Base-by-base conservation (phyloP, 2,888 invertebrate genomes). In the Nomada flava region DNA sequence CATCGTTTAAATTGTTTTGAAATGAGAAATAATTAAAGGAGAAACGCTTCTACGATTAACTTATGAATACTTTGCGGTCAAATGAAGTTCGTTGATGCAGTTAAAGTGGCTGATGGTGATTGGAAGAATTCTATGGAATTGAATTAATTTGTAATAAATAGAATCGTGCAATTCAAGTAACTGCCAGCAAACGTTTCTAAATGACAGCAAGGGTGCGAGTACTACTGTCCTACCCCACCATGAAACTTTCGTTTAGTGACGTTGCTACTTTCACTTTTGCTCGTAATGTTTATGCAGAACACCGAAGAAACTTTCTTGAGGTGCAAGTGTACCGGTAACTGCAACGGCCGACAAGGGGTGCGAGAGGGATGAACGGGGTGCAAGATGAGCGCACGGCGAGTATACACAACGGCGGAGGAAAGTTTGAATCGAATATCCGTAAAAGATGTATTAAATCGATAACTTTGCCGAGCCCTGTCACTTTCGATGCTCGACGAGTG, bases 241-340 rank as follows among this genome's bases (percentile, higher is more conserved):
- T 72, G 83, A 88, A 88, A 88, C 87, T 88, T 88, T 86, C 82
- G 84, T 83, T 84, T 63, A 83, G 88, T 82, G 88, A 88, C 90
- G 90, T 86, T 86, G 86, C 89, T 90, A 92, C 93, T 93, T 93
- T 93, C 93, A 91, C 93, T 93, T 90, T 92, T 91, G 87, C 89
- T 90, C 87, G 91, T 91, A 91, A 92, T 93, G 92, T 92, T 93
- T 93, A 92, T 93, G 92, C 92, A 92, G 92, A 93, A 91, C 88
- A 89, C 90, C 88, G 90, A 85, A 87, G 89, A 91, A 93, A 93
- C 91, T 93, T 93, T 93, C 92, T 89, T 88, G 91, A 86, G 88
- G 83, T 81, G 88, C 85, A 79, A 84, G 81, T 79, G 82, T 80
- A 82, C 84, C 72, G 82, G 86, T 86, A 87, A 83, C 88, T 86